phyloP scores from a whole-genome alignment of 2,113 vertebrate genomes.

The Corvus cornix region DNA sequence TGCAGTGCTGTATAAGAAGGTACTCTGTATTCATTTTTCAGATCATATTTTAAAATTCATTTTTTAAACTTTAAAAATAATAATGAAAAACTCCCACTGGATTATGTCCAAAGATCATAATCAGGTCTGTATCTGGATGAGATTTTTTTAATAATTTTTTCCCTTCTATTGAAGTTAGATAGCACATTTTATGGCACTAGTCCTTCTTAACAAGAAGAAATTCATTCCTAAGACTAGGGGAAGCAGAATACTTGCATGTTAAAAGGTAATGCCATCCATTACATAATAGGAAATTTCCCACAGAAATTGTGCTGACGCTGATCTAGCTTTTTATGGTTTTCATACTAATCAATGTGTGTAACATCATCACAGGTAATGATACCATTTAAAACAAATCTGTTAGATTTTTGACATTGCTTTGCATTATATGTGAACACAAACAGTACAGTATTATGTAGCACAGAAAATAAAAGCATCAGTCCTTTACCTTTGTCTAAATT shows the following conservation, averaged over 20 bases:
- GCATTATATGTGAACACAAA: background rate
- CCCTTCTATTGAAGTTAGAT: background rate
- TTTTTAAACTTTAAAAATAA: constrained; percentile 16
- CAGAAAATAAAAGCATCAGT: background rate
- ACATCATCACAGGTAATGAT: background rate
- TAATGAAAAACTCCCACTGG: background rate
- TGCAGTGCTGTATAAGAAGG: background rate
- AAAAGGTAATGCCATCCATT: background rate
- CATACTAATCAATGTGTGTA: background rate
- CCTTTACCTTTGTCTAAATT: background rate
- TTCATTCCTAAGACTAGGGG: background rate
- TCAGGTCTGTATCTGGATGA: background rate
- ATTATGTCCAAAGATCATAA: constrained; percentile 3
- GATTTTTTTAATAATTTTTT: background rate
- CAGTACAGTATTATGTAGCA: background rate
- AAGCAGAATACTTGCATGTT: background rate
- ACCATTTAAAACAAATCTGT: background rate
- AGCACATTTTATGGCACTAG: background rate
- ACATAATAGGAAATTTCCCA: background rate
- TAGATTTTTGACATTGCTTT: background rate
- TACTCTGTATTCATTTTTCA: constrained; percentile 5
- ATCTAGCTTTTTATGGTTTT: background rate
- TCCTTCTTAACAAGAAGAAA: background rate
- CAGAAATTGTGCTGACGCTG: background rate
- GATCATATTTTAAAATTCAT: background rate